Evolutionary conservation across 2,888 invertebrate species (phyloP).

Genomic region (Lagria hirta): DNA sequence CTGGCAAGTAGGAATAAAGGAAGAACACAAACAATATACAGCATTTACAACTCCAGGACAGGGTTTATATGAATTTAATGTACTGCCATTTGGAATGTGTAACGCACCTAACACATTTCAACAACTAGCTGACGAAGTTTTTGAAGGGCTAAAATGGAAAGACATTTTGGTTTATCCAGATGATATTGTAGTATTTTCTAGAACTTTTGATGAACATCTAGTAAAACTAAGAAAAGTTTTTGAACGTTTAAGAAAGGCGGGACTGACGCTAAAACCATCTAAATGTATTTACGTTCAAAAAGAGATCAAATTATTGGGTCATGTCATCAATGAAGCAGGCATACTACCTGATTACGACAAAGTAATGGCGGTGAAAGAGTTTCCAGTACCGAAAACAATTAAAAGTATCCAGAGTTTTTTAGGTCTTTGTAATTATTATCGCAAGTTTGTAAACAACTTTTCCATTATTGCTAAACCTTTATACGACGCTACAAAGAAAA

Average conservation of each 20-base stretch:
- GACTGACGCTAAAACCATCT: slow-evolving; percentile 23
- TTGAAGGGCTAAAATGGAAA: slow-evolving; percentile 29
- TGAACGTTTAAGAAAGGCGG: slow-evolving; percentile 25
- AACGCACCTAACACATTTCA: slow-evolving; percentile 35
- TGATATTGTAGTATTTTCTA: slow-evolving; percentile 12
- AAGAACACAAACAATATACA: slow-evolving; percentile 28
- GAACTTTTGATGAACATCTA: slow-evolving; percentile 25
- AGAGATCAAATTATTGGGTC: slow-evolving; percentile 13
- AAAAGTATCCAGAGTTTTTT: slow-evolving; percentile 15
- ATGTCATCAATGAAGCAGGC: slow-evolving; percentile 6
- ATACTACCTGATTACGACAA: slow-evolving; percentile 14
- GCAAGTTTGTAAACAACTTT: slow-evolving; percentile 15
- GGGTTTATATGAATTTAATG: slow-evolving; percentile 33
- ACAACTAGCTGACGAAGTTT: slow-evolving; percentile 28
- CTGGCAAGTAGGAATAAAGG: slow-evolving; percentile 29
- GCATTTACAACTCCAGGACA: slow-evolving; percentile 31
- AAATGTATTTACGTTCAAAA: slow-evolving; percentile 6
- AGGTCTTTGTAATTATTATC: slow-evolving; percentile 18
- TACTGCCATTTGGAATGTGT: slow-evolving; percentile 34
- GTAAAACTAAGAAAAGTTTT: slow-evolving; percentile 27
- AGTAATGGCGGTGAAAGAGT: slow-evolving; percentile 12
- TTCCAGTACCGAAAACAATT: slow-evolving; percentile 21
- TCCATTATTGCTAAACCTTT: slow-evolving; percentile 6
- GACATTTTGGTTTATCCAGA: slow-evolving; percentile 19
- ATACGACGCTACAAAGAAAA: background rate